Evolutionary conservation across 2,113 vertebrate genomes (phyloP).

Genomic region (Eudyptes chrysolophus): DNA sequence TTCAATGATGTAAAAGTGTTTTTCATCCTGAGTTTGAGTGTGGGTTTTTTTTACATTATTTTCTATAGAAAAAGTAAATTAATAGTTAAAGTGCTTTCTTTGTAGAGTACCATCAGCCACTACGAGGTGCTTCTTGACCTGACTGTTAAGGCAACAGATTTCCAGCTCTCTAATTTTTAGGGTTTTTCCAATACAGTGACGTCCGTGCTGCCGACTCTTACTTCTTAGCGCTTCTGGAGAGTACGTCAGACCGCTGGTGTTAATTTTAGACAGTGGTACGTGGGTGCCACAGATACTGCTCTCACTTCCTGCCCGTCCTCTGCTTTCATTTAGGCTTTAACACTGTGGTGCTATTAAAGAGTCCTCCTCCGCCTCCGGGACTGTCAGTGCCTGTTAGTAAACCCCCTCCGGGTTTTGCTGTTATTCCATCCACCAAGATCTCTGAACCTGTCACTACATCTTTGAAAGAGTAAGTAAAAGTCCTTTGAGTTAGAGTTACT

Average conservation of each 20-base stretch:
- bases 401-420: conserved; percentile 92
- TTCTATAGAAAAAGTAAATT: not conserved
- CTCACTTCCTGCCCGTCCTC: not conserved
- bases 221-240: not conserved
- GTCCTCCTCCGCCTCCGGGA: conserved; percentile 83
- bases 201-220: not conserved
- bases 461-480: conserved; percentile 80
- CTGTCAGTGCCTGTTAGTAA: conserved; percentile 82
- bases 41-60: not conserved
- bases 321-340: conserved; percentile 83
- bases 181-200: not conserved
- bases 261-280: not conserved
- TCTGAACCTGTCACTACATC: conserved; percentile 73
- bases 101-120: not conserved
- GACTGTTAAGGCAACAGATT: not conserved
- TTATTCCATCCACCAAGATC: conserved; percentile 82
- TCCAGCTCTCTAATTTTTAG: not conserved
- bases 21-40: not conserved
- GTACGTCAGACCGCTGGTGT: not conserved
- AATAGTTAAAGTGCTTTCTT: not conserved
- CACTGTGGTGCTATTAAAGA: conserved; percentile 84
- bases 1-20: not conserved
- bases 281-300: not conserved
- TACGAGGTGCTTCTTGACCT: not conserved
- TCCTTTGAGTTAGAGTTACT: not conserved